Evolutionary conservation across 2,888 invertebrate genomes (phyloP), one percentile per base, ranked within the genome.

Genomic region (Drosophila paracracens): DNA sequence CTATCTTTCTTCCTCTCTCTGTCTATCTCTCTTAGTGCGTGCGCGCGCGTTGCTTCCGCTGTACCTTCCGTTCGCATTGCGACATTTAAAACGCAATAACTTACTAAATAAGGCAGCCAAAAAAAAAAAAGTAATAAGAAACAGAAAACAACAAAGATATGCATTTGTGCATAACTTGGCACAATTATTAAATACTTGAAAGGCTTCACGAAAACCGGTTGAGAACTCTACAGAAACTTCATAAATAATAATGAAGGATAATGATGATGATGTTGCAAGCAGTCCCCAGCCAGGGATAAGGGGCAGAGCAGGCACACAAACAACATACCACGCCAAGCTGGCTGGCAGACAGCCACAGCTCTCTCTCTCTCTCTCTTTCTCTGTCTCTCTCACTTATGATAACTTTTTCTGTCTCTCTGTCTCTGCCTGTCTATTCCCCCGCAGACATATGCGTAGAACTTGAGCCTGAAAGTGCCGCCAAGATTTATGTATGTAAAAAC

Each of bases 171-270:
- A 87, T 80, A 83, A 78, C 86, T 88, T 87, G 90, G 89, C 89
- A 90, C 88, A 90, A 91, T 91, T 91, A 90, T 87, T 81, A 82
- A 88, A 91, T 88, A 87, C 86, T 87, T 84, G 87, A 82, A 78
- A 78, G 82, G 75, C 64, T 76, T 79, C 77, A 61, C 16, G 50
- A 54, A 64, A 38, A 82, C 83, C 86, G 82, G 86, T 87, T 76
- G 50, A 40, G 53, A 63, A 53, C 66, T 54, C 50, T 46, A 59
- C 71, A 69, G 63, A 73, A 80, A 73, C 76, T 76, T 77, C 77
- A 80, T 82, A 80, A 82, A 82, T 81, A 82, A 84, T 84, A 89
- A 89, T 89, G 90, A 90, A 87, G 89, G 90, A 89, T 90, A 90
- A 89, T 89, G 90, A 89, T 90, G 87, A 82, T 85, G 79, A 80